A percentile compares a stretch with the other conserved stretches of the same genome.
phyloP scores from a whole-genome alignment of 1,140 invertebrate genomes.

The Bombus balteatus region DNA sequence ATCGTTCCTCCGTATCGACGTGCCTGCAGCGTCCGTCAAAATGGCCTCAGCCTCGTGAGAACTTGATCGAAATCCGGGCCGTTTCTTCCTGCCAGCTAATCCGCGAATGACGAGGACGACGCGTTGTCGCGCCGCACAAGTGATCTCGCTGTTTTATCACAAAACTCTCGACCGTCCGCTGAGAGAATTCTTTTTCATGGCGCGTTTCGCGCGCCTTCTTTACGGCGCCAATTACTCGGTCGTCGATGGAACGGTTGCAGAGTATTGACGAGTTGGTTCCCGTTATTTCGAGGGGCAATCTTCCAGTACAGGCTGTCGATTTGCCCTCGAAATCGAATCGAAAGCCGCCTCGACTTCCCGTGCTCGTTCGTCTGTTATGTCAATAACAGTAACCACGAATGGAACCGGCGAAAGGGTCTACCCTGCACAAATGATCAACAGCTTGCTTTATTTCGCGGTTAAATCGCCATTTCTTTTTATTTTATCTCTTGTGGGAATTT shows the following conservation, averaged over 20 bases:
- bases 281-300: slow-evolving; percentile 59
- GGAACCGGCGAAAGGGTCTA: slow-evolving; percentile 5
- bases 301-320: slow-evolving; percentile 54
- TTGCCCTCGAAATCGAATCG: slow-evolving; percentile 68
- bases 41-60: slow-evolving; percentile 38
- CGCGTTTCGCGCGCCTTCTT: slow-evolving; percentile 52
- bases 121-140: neutral
- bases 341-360: slow-evolving; percentile 19
- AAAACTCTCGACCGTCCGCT: neutral
- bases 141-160: slow-evolving; percentile 30
- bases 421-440: slow-evolving; percentile 3
- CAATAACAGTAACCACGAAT: slow-evolving; percentile 44
- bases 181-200: slow-evolving; percentile 39
- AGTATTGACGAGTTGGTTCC: slow-evolving; percentile 62
- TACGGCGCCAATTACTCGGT: slow-evolving; percentile 64
- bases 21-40: slow-evolving; percentile 2
- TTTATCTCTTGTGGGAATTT: neutral
- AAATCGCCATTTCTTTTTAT: neutral
- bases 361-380: slow-evolving; percentile 12
- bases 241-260: slow-evolving; percentile 57
- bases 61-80: slow-evolving; percentile 40
- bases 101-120: slow-evolving; percentile 6
- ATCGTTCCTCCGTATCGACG: slow-evolving; percentile 34
- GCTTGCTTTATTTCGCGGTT: neutral
- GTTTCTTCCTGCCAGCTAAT: slow-evolving; percentile 41